A percentile compares a stretch with the other conserved stretches of the same genome.
These are phyloP conservation scores for Hyles vespertilio DNA, from an alignment of 1,140 invertebrate species.

Conservation along the genomic window DNA sequence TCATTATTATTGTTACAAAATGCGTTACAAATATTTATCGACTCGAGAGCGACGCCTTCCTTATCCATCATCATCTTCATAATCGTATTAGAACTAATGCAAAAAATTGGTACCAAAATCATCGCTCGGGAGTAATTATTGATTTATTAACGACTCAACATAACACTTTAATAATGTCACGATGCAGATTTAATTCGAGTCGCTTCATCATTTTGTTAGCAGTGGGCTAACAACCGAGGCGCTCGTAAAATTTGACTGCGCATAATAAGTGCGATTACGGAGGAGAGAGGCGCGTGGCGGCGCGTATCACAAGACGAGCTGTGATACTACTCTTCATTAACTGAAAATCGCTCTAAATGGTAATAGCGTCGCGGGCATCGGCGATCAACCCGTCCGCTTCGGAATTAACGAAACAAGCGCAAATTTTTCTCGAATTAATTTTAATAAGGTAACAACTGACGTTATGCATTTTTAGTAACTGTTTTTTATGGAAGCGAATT, in stretches of 20 bases:
- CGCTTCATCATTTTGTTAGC: slow-evolving; percentile 52
- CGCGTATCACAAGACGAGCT: slow-evolving; percentile 33
- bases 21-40: not conserved
- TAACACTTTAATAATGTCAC: no score
- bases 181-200: slow-evolving; percentile 46
- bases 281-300: slow-evolving; percentile 39
- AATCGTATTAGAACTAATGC: no score
- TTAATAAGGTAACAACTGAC: slow-evolving; percentile 55
- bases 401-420: slow-evolving; percentile 55
- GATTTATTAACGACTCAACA: no score
- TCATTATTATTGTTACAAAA: slow-evolving; percentile 37
- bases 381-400: slow-evolving; percentile 31
- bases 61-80: no score
- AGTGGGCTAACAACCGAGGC: slow-evolving; percentile 53
- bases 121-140: no score
- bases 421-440: slow-evolving; percentile 58
- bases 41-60: no score
- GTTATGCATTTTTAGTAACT: slow-evolving; percentile 36
- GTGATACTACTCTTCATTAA: slow-evolving; percentile 53
- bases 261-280: slow-evolving; percentile 64
- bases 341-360: slow-evolving; percentile 63
- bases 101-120: no score
- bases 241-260: slow-evolving; percentile 69
- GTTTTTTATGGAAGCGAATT: slow-evolving; percentile 34
- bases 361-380: slow-evolving; percentile 36